These are phyloP conservation scores for Gryllus bimaculatus DNA, from an alignment of 1,140 invertebrate species.

Conservation along the genomic window DNA sequence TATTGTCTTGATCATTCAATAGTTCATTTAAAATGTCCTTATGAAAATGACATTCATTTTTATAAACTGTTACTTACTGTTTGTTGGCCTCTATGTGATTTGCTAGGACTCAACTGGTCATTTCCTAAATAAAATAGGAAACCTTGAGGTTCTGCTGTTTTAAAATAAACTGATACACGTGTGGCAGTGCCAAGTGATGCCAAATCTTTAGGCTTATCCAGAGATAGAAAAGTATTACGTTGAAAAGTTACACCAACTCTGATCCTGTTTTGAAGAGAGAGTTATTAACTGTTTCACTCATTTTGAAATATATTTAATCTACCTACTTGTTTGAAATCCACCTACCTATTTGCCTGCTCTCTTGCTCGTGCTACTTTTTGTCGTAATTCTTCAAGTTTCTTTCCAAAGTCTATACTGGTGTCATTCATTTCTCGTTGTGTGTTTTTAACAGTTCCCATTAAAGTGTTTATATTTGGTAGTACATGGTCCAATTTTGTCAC, in stretches of 20 bases:
- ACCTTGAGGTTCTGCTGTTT: conserved; percentile 68
- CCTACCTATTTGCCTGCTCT: conserved; percentile 54
- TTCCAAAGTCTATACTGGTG: conserved; percentile 48
- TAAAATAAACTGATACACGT: conserved; percentile 76
- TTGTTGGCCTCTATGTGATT: conserved; percentile 41
- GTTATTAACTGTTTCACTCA: too few species aligned
- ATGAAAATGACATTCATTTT: not conserved
- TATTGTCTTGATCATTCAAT: too few species aligned
- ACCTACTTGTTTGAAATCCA: not conserved
- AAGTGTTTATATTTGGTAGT: conserved; percentile 49
- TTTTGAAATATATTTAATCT: too few species aligned
- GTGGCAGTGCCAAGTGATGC: conserved; percentile 75
- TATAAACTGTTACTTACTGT: conserved; percentile 5
- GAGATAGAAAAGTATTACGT: conserved; percentile 68
- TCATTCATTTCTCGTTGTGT: conserved; percentile 47
- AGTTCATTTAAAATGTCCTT: too few species aligned
- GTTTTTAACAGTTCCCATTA: conserved; percentile 46
- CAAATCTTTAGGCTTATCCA: conserved; percentile 74
- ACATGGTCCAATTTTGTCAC: conserved; percentile 54
- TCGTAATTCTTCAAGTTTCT: conserved; percentile 62
- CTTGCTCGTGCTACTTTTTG: conserved; percentile 68
- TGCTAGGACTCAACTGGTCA: conserved; percentile 52
- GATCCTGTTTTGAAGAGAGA: conserved; percentile 38
- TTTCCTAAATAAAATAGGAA: conserved; percentile 86
- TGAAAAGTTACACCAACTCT: conserved; percentile 79